Conservation (phyloP, 1,140 invertebrate genomes). For the Spodoptera litura region DNA sequence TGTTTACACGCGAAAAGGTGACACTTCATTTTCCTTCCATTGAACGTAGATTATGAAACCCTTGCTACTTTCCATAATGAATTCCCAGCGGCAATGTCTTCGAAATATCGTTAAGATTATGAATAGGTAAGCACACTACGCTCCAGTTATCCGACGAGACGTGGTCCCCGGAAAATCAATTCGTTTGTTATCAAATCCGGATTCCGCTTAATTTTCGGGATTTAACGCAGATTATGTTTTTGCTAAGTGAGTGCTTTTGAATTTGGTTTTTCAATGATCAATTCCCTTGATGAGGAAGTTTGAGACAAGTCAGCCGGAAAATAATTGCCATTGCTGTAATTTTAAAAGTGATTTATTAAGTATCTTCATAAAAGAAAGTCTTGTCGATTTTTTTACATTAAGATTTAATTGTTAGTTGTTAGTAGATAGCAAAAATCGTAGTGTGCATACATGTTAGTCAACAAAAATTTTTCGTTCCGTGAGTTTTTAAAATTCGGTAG, state of each 20-base stretch:
- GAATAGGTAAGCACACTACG: background rate
- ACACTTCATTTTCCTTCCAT: constrained; percentile 73
- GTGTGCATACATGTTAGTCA: too few relatives aligned
- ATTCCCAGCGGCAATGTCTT: constrained; percentile 49
- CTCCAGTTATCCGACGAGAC: background rate
- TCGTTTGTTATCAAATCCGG: constrained; percentile 36
- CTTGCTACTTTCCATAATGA: constrained; percentile 63
- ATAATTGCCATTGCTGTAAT: too few relatives aligned
- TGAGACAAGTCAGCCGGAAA: too few relatives aligned
- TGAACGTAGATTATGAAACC: constrained; percentile 28
- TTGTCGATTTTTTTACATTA: too few relatives aligned
- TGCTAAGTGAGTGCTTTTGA: constrained; percentile 8
- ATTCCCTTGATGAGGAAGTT: constrained; percentile 15
- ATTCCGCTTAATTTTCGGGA: constrained; percentile 33
- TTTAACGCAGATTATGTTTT: constrained; percentile 30
- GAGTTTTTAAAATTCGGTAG: background rate
- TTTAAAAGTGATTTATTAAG: too few relatives aligned
- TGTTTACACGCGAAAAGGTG: constrained; percentile 65
- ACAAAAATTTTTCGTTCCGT: background rate
- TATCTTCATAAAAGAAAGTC: too few relatives aligned
- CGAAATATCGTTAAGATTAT: constrained; percentile 51
- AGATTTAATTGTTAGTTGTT: too few relatives aligned
- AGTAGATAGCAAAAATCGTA: too few relatives aligned
- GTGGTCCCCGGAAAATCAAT: constrained; percentile 31
- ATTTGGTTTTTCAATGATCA: constrained; percentile 2